These are phyloP conservation scores for Sceliomorpha sp. DNA, from an alignment of 2,888 invertebrate species.

Conservation along the genomic window DNA sequence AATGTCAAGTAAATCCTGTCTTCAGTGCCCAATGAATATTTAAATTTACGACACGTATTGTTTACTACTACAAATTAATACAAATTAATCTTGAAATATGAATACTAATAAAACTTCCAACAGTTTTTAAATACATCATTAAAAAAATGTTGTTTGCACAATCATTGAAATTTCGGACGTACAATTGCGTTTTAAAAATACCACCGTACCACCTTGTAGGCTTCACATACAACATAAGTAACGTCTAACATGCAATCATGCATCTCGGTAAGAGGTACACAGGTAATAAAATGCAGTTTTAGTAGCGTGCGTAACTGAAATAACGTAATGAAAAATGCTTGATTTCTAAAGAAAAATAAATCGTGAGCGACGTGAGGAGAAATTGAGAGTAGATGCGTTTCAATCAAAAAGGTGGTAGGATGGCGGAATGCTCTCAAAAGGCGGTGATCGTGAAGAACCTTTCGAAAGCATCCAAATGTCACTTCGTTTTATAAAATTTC, in stretches of 20 bases:
- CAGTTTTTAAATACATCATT: too few relatives aligned
- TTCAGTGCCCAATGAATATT: too few relatives aligned
- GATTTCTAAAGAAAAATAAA: too few relatives aligned
- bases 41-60: too few relatives aligned
- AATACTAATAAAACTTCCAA: too few relatives aligned
- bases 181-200: slow-evolving; percentile 45
- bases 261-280: slow-evolving; percentile 36
- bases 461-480: slow-evolving; percentile 77
- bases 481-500: slow-evolving; percentile 27
- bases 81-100: too few relatives aligned
- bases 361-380: too few relatives aligned
- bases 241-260: slow-evolving; percentile 32
- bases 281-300: slow-evolving; percentile 47
- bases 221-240: slow-evolving; percentile 39
- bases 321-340: slow-evolving; percentile 44
- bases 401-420: slow-evolving; percentile 19
- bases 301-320: slow-evolving; percentile 51
- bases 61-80: too few relatives aligned
- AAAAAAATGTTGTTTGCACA: neutral
- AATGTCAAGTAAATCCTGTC: too few relatives aligned
- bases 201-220: slow-evolving; percentile 30
- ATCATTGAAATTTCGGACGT: slow-evolving; percentile 37
- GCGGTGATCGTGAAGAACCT: slow-evolving; percentile 73
- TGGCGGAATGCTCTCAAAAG: slow-evolving; percentile 78
- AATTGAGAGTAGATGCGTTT: slow-evolving; percentile 11